Evolutionary conservation across 2,888 invertebrate species (phyloP), one percentile per base, ranked within the genome.

Genomic region (Andrena haemorrhoa): DNA sequence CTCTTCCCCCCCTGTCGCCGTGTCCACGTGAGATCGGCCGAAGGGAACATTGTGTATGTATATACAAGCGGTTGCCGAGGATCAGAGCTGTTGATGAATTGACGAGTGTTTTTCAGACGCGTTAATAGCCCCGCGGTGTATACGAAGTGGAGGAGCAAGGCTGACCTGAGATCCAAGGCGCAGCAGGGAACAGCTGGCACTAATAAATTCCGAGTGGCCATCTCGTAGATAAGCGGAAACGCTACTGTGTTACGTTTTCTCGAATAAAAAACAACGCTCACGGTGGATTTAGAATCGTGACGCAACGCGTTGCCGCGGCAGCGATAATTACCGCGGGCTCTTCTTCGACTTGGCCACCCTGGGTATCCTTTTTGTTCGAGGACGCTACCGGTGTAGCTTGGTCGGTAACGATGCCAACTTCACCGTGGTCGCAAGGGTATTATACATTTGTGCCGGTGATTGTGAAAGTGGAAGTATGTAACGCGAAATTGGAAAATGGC

Each of bases 211-310:
- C 20, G 23, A 47, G 81, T n/a, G 60, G 29, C 35, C 16, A 58
- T 65, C 33, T n/a, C 63, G 63, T 51, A 82, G 82, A 83, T 83
- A 83, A 82, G 82, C 82, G 29, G 61, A 63, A 47, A 51, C 12
- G 70, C 63, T 72, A 79, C 49, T 31, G 63, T 10, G 35, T 33
- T 31, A 41, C 16, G 41, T 53, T 47, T 12, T 23, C 12, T 1
- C 10, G 51, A 23, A 58, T 31, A 74, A 73, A 73, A 68, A 41
- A 0, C 41, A 41, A 61, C 31, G 31, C 49, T 12, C 56, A 20
- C 35, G 58, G 20, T 58, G 63, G n/a, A 26, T 35, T 23, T 33
- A 51, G 41, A 63, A 63, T 64, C 16, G 33, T 76, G 71, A 51
- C 2, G 72, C 16, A 65, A 60, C 33, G n/a, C 7, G 33, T 20